These are phyloP conservation scores for Chymomyza fuscimana DNA, from an alignment of 2,888 invertebrate species.

Conservation along the genomic window DNA sequence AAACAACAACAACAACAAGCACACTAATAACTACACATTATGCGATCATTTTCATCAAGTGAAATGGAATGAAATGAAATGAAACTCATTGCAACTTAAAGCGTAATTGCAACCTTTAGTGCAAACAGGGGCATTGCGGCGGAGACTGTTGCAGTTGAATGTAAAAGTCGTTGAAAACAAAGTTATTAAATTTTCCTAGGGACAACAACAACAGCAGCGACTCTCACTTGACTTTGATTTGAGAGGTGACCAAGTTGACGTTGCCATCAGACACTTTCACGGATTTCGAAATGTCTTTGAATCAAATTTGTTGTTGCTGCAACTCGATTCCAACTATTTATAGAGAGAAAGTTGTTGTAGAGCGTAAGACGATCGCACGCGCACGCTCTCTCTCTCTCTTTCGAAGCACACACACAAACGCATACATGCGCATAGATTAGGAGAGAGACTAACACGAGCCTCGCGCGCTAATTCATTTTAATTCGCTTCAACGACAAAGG, in stretches of 20 bases:
- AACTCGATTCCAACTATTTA: conserved; percentile 65
- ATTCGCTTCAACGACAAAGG: not conserved
- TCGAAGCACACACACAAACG: too few relatives aligned
- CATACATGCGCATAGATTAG: too few relatives aligned
- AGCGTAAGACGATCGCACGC: not conserved
- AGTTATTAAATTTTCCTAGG: conserved; percentile 24
- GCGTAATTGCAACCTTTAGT: conserved; percentile 49
- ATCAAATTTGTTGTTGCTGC: conserved; percentile 36
- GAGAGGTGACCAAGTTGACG: conserved; percentile 40
- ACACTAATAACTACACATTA: not conserved
- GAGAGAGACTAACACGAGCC: too few relatives aligned
- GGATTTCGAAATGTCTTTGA: conserved; percentile 52
- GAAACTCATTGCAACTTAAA: conserved; percentile 42
- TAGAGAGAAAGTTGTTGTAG: conserved; percentile 61
- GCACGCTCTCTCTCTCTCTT: not conserved
- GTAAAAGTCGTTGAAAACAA: not conserved
- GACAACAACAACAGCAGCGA: conserved; percentile 21
- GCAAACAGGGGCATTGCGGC: too few relatives aligned
- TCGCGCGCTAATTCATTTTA: not conserved
- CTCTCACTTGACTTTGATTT: conserved; percentile 37
- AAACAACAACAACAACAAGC: not conserved
- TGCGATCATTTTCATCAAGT: not conserved
- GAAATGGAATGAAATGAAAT: conserved; percentile 44
- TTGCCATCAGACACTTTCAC: conserved; percentile 53
- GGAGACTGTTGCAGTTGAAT: too few relatives aligned